Evolutionary conservation across 23 tunicate genomes (phyloP).

Genomic region (Styela clava): DNA sequence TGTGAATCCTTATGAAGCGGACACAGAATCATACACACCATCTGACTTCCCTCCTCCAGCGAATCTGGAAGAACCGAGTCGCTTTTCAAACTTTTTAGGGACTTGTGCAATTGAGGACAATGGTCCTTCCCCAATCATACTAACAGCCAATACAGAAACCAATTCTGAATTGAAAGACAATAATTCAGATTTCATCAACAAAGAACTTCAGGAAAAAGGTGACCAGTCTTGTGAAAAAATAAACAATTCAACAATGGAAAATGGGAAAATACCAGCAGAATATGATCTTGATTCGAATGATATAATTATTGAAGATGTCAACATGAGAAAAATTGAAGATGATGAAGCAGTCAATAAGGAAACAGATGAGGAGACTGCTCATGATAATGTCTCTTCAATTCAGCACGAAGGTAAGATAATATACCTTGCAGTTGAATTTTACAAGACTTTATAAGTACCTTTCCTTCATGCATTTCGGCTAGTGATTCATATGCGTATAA

Average conservation of each 20-base stretch:
- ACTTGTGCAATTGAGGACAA: background rate
- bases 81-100: background rate
- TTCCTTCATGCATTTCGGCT: too few relatives aligned
- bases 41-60: background rate
- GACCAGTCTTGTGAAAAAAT: background rate
- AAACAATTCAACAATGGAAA: background rate
- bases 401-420: background rate
- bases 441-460: too few relatives aligned
- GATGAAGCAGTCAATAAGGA: background rate
- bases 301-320: background rate
- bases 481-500: too few relatives aligned
- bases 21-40: background rate
- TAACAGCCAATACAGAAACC: background rate
- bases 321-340: background rate
- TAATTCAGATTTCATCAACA: background rate
- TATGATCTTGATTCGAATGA: background rate
- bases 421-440: too few relatives aligned
- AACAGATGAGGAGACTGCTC: background rate
- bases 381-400: background rate
- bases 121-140: background rate
- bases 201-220: background rate
- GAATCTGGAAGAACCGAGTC: background rate
- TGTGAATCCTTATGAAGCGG: slow-evolving; percentile 10
- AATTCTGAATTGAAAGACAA: background rate
- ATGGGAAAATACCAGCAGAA: background rate